Conservation (phyloP, 2,797 vertebrate species). For the Podarcis lilfordi region DNA sequence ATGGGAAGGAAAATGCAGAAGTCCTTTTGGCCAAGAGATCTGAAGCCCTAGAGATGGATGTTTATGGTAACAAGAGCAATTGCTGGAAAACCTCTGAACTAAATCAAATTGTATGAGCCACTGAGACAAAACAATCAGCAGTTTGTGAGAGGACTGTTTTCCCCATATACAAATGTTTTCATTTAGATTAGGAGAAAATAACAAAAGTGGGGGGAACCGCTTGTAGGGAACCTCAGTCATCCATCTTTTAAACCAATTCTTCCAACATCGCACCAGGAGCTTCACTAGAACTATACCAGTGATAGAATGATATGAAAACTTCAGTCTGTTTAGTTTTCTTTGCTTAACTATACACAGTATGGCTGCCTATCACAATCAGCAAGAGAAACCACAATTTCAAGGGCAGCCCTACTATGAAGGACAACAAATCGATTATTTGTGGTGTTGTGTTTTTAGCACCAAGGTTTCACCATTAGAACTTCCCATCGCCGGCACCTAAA, state of each 20-base stretch:
- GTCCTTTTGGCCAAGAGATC: conserved; percentile 13
- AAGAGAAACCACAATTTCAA: neutral
- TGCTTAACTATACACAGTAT: neutral
- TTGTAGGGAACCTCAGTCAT: neutral
- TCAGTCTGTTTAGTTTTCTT: neutral
- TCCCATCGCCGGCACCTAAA: neutral
- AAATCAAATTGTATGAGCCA: conserved; percentile 14
- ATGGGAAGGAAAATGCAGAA: conserved; percentile 19
- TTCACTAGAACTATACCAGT: neutral
- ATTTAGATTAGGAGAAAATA: conserved; percentile 1
- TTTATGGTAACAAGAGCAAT: neutral
- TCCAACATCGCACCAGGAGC: neutral
- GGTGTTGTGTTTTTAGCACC: neutral
- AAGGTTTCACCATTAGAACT: neutral
- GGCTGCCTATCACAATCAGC: neutral
- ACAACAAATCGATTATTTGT: neutral
- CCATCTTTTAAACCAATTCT: neutral
- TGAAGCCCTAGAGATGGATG: neutral
- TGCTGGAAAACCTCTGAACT: neutral
- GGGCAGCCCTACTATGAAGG: neutral
- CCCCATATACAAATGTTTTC: conserved; percentile 20
- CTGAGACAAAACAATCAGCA: conserved; percentile 15
- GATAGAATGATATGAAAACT: neutral
- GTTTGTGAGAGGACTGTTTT: conserved; percentile 5
- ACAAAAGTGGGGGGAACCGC: neutral